Evolutionary conservation across 1,140 invertebrate genomes (phyloP).

Genomic region (Drosophila hydei): DNA sequence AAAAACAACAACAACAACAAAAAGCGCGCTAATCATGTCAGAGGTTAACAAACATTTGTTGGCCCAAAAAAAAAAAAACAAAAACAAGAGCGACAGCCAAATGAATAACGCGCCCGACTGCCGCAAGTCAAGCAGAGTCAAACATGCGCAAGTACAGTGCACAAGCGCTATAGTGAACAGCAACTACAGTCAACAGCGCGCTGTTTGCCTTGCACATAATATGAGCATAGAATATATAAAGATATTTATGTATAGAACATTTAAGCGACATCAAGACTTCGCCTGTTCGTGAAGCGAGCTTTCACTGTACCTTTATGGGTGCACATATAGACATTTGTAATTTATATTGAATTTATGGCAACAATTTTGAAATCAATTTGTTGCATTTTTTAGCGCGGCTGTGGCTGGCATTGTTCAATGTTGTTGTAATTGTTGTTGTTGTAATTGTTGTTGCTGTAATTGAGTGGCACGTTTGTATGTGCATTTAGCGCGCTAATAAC

Average conservation of each 20-base stretch:
- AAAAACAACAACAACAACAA: slow-evolving; percentile 23
- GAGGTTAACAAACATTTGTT: slow-evolving; percentile 48
- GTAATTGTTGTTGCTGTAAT: slow-evolving; percentile 35
- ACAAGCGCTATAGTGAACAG: not conserved
- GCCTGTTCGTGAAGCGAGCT: not conserved
- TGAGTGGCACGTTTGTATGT: slow-evolving; percentile 25
- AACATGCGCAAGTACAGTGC: not conserved
- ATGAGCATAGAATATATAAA: not conserved
- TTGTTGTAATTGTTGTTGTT: not conserved
- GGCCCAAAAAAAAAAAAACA: not conserved
- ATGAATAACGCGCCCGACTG: not conserved
- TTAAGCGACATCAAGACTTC: not conserved
- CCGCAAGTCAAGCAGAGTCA: too few relatives aligned
- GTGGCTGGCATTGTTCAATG: slow-evolving; percentile 7
- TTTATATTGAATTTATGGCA: slow-evolving; percentile 45
- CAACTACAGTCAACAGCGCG: not conserved
- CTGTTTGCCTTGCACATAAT: not conserved
- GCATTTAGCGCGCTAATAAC: slow-evolving; percentile 59
- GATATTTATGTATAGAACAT: not conserved
- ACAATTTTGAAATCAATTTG: slow-evolving; percentile 75
- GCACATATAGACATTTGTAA: slow-evolving; percentile 7
- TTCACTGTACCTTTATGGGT: not conserved
- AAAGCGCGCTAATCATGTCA: slow-evolving; percentile 38
- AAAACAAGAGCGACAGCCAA: too few relatives aligned
- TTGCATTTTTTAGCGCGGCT: slow-evolving; percentile 45